These are phyloP conservation scores for Hylia prasina DNA, from an alignment of 2,113 vertebrate genomes.

Conservation along the genomic window DNA sequence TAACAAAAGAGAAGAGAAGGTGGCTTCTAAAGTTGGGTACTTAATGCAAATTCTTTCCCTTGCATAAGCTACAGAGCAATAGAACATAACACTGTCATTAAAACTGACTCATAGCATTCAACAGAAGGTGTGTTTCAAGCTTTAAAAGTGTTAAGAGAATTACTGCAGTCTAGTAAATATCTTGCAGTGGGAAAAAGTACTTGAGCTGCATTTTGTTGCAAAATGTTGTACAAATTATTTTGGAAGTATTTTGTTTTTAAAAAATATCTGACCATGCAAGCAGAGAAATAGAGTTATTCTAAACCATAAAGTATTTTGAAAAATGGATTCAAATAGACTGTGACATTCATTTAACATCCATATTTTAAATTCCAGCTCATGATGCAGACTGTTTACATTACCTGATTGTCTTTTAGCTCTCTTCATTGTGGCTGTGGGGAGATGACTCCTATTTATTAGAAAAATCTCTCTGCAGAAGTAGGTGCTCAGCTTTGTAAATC, in stretches of 20 bases:
- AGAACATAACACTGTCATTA: conserved; percentile 64
- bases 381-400: not conserved
- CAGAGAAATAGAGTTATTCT: not conserved
- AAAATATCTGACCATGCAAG: not conserved
- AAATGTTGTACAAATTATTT: not conserved
- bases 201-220: not conserved
- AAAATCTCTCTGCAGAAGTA: not conserved
- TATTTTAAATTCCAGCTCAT: not conserved
- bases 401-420: not conserved
- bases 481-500: not conserved
- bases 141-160: conserved; percentile 44
- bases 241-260: not conserved
- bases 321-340: not conserved
- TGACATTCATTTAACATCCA: not conserved
- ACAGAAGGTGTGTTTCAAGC: conserved; percentile 61
- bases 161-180: conserved; percentile 43
- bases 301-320: not conserved
- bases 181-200: conserved; percentile 4
- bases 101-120: conserved; percentile 67
- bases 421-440: rapidly evolving
- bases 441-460: not conserved
- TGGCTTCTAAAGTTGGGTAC: conserved; percentile 58
- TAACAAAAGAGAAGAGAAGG: conserved; percentile 55
- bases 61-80: conserved; percentile 57
- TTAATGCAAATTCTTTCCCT: conserved; percentile 65